Percentiles rank a stretch among this genome's conserved stretches.
These are phyloP conservation scores for Leptocoma aspasia DNA, from an alignment of 2,113 vertebrate species.

Conservation along the genomic window DNA sequence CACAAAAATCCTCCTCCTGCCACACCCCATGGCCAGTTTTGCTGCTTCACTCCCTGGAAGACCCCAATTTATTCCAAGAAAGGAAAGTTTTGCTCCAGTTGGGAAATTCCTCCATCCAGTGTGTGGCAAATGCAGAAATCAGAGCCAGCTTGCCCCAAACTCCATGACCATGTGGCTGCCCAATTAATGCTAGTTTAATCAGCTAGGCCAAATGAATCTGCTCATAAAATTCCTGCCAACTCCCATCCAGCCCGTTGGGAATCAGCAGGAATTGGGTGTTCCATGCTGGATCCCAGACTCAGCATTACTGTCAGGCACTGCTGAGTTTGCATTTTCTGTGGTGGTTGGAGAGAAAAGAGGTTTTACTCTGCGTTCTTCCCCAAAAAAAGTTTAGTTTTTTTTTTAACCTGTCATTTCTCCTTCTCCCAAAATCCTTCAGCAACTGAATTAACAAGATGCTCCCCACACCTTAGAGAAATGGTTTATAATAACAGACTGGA, in stretches of 20 bases:
- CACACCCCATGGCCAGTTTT: accelerated
- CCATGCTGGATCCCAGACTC: background rate
- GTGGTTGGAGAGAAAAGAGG: background rate
- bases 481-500: background rate
- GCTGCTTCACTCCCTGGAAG: background rate
- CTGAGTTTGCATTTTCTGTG: background rate
- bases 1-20: background rate
- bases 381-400: background rate
- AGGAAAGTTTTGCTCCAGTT: background rate
- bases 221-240: background rate
- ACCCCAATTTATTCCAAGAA: background rate
- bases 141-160: background rate
- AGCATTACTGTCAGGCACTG: background rate
- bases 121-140: background rate
- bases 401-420: background rate
- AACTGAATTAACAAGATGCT: background rate
- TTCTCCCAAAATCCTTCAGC: background rate
- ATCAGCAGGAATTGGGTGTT: background rate
- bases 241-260: background rate
- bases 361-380: background rate
- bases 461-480: background rate
- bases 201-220: background rate
- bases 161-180: background rate
- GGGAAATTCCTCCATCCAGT: background rate
- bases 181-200: background rate